These are phyloP conservation scores for Aphelocoma coerulescens DNA, from an alignment of 2,113 vertebrate species.

Conservation along the genomic window DNA sequence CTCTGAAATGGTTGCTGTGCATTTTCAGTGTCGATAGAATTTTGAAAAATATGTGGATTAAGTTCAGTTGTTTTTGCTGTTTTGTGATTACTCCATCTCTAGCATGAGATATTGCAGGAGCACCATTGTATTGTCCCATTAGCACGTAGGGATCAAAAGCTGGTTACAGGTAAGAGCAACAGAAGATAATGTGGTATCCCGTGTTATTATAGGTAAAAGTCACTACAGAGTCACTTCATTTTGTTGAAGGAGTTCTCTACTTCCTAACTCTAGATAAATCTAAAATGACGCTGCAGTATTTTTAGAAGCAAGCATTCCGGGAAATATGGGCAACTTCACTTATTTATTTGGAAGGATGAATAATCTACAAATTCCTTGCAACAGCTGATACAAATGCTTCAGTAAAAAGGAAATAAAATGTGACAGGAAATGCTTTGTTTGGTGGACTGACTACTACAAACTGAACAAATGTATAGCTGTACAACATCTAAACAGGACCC, in stretches of 20 bases:
- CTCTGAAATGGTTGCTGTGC: not conserved
- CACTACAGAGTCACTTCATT: not conserved
- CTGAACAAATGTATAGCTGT: not conserved
- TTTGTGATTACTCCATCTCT: not conserved
- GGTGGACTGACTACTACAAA: not conserved
- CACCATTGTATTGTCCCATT: not conserved
- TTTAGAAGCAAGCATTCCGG: not conserved
- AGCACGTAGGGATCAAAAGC: not conserved
- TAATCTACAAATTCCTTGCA: not conserved
- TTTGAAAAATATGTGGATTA: not conserved
- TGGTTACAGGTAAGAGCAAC: not conserved
- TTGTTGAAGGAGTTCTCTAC: not conserved
- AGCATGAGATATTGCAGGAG: not conserved
- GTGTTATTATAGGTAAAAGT: not conserved
- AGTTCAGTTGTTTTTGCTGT: not conserved
- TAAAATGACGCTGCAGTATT: not conserved
- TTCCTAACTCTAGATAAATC: not conserved
- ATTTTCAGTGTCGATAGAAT: not conserved
- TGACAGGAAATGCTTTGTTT: not conserved
- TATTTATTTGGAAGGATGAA: not conserved
- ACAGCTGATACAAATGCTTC: not conserved
- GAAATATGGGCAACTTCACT: not conserved
- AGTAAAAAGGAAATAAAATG: not conserved
- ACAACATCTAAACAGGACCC: not conserved
- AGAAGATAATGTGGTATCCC: not conserved